These are phyloP conservation scores for Lepidotrigona ventralis DNA, from an alignment of 1,140 invertebrate genomes.

Conservation along the genomic window DNA sequence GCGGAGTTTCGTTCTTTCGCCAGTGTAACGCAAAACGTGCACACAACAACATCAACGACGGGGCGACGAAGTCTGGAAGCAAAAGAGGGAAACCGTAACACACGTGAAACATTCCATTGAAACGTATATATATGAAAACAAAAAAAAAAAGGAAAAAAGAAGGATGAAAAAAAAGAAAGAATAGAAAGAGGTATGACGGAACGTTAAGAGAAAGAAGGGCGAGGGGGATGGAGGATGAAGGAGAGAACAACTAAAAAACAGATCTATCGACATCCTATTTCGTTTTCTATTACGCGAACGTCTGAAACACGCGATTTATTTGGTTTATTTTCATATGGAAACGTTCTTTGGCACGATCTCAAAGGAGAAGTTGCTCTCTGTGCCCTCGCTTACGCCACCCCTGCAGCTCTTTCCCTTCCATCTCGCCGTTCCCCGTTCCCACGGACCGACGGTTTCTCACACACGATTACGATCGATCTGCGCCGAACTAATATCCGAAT, in stretches of 20 bases:
- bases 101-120: slow-evolving; percentile 25
- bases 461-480: slow-evolving; percentile 72
- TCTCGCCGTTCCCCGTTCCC: background rate
- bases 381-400: slow-evolving; percentile 31
- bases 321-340: slow-evolving; percentile 74
- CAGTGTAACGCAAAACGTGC: background rate
- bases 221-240: background rate
- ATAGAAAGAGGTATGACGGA: background rate
- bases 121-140: background rate
- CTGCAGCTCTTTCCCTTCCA: slow-evolving; percentile 20
- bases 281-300: slow-evolving; percentile 75
- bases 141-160: background rate
- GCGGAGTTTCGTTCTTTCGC: slow-evolving; percentile 17
- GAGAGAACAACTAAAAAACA: slow-evolving; percentile 58
- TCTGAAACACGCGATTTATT: slow-evolving; percentile 74
- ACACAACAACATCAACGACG: background rate
- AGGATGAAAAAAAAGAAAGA: background rate
- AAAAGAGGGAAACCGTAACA: background rate
- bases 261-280: slow-evolving; percentile 75
- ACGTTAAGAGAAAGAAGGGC: slow-evolving; percentile 1
- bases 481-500: slow-evolving; percentile 74
- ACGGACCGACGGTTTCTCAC: slow-evolving; percentile 55
- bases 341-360: slow-evolving; percentile 74
- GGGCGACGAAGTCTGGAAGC: background rate
- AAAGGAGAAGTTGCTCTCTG: slow-evolving; percentile 63